A percentile compares a stretch with the other conserved stretches of the same genome.
Conservation (phyloP, 2,888 invertebrate genomes). For the Aphidius colemani region DNA sequence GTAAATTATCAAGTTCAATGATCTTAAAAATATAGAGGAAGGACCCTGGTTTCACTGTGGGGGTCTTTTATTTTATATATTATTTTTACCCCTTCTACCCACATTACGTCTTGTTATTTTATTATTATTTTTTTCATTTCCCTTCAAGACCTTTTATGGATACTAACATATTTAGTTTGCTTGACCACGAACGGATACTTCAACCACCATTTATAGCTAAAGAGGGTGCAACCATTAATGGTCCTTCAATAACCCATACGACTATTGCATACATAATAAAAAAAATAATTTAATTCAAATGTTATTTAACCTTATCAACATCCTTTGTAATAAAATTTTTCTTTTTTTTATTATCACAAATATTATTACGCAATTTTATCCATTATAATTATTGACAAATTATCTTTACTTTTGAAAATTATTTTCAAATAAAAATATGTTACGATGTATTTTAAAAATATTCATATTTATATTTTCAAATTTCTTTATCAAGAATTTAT, state of each 20-base stretch:
- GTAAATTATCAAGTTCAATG: too few species aligned
- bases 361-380: background rate
- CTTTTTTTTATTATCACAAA: background rate
- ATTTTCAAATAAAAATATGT: background rate
- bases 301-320: background rate
- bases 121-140: slow-evolving; percentile 4
- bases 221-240: slow-evolving; percentile 6
- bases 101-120: background rate
- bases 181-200: slow-evolving; percentile 5
- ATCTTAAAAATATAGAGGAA: too few species aligned
- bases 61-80: background rate
- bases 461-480: background rate
- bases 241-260: slow-evolving; percentile 5
- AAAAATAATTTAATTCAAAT: slow-evolving; percentile 6
- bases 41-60: too few species aligned
- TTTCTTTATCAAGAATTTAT: background rate
- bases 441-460: background rate
- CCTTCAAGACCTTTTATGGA: slow-evolving; percentile 9
- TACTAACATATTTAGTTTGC: slow-evolving; percentile 1
- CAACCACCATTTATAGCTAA: background rate
- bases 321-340: slow-evolving; percentile 2
- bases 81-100: background rate
- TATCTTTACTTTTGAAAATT: too few species aligned
- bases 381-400: too few species aligned
- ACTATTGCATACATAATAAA: background rate